Percentiles rank a stretch among this genome's conserved stretches.
These are phyloP conservation scores for Thamnaconus septentrionalis DNA, from an alignment of 2,113 vertebrate genomes.

Conservation along the genomic window DNA sequence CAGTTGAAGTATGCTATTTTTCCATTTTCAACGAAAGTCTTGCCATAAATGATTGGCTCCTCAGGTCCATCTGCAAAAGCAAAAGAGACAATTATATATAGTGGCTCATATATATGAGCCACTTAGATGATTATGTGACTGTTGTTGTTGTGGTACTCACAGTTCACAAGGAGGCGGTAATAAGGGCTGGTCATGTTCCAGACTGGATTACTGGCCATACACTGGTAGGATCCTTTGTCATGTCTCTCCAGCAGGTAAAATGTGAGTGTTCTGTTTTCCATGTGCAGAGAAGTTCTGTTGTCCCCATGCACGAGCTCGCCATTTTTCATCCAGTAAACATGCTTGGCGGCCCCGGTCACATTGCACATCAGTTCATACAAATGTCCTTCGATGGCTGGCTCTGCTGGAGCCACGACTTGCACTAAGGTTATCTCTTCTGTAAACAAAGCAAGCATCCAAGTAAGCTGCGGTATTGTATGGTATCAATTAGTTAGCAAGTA, in stretches of 20 bases:
- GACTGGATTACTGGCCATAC: slow-evolving; percentile 39
- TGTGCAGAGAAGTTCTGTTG: slow-evolving; percentile 8
- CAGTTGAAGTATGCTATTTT: slow-evolving; percentile 34
- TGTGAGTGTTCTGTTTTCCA: slow-evolving; percentile 40
- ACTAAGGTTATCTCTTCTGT: slow-evolving; percentile 39
- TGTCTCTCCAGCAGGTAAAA: slow-evolving; percentile 31
- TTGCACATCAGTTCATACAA: slow-evolving; percentile 41
- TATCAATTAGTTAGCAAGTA: no score
- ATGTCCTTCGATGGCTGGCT: slow-evolving; percentile 22
- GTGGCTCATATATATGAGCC: neutral
- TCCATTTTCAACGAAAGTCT: slow-evolving; percentile 37
- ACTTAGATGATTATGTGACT: neutral
- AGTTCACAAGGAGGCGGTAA: slow-evolving; percentile 59
- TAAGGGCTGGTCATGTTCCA: slow-evolving; percentile 42
- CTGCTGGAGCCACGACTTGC: neutral
- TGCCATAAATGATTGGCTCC: slow-evolving; percentile 29
- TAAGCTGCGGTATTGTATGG: no score
- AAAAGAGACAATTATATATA: neutral
- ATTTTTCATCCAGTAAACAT: slow-evolving; percentile 55
- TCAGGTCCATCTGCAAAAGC: slow-evolving; percentile 48
- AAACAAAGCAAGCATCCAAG: slow-evolving; percentile 7
- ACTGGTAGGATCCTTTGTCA: slow-evolving; percentile 52
- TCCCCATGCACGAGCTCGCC: slow-evolving; percentile 13
- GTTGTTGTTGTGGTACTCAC: slow-evolving; percentile 56
- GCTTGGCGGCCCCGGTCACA: slow-evolving; percentile 28